Conservation (phyloP, 2,888 invertebrate species). For the Drosophila glabriapex region DNA sequence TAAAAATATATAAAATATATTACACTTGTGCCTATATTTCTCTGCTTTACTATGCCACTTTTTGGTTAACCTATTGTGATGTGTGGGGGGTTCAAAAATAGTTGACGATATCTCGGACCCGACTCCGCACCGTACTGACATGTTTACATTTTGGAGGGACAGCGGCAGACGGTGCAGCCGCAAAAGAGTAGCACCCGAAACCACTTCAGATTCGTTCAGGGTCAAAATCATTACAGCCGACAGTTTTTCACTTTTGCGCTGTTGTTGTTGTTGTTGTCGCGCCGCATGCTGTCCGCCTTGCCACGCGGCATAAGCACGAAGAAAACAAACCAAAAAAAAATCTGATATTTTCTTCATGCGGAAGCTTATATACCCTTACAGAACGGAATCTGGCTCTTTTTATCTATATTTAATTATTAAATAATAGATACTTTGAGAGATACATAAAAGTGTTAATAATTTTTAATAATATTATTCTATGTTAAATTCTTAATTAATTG, state of each 20-base stretch:
- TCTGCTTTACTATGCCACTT: not conserved
- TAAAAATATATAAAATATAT: not conserved
- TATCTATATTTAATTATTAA: not conserved
- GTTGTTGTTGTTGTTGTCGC: constrained; percentile 26
- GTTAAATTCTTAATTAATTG: not conserved
- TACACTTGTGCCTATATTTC: not conserved
- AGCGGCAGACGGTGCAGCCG: constrained; percentile 26
- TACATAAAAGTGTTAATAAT: not conserved
- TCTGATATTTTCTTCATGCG: not conserved
- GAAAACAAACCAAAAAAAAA: not conserved
- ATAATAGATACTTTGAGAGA: not conserved
- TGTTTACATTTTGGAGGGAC: constrained; percentile 55
- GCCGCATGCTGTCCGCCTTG: constrained; percentile 57
- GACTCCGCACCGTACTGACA: constrained; percentile 29
- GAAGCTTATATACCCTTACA: not conserved
- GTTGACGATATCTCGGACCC: constrained; percentile 21
- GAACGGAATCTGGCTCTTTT: not conserved
- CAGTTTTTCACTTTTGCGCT: constrained; percentile 35
- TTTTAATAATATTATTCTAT: not conserved
- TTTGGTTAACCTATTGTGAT: constrained; percentile 2
- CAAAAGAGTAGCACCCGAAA: constrained; percentile 49
- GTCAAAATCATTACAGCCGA: constrained; percentile 76
- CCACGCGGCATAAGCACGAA: constrained; percentile 65
- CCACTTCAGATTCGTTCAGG: constrained; percentile 80
- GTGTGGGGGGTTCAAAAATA: constrained; percentile 45